These are phyloP conservation scores for Drosophila bipectinata DNA, from an alignment of 1,140 invertebrate species.

Conservation along the genomic window DNA sequence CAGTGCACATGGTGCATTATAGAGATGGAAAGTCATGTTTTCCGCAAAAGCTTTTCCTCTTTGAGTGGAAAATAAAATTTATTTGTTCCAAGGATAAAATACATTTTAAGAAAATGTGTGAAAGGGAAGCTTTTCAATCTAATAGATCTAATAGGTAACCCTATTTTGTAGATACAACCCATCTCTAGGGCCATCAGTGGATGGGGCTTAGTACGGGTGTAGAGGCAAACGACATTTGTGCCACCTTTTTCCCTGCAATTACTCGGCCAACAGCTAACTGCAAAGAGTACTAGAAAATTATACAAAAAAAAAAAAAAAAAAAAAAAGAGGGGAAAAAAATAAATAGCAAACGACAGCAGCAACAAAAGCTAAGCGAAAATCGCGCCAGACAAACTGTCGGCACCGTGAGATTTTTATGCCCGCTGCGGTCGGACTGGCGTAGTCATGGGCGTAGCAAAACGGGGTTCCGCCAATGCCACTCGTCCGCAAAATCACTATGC, in stretches of 20 bases:
- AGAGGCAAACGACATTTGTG: constrained; percentile 68
- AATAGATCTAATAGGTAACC: too few relatives aligned
- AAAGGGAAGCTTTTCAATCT: too few relatives aligned
- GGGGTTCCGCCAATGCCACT: neutral
- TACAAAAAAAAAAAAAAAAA: neutral
- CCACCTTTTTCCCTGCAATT: constrained; percentile 80
- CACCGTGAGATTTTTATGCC: constrained; percentile 74
- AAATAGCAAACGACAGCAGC: constrained; percentile 27
- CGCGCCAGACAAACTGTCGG: constrained; percentile 78
- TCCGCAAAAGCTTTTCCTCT: neutral
- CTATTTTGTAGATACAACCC: neutral
- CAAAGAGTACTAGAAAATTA: constrained; percentile 16
- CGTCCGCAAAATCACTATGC: neutral
- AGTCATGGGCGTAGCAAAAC: constrained; percentile 4
- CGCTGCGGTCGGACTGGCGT: constrained; percentile 29
- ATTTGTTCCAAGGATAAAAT: too few relatives aligned
- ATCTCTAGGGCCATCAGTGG: constrained; percentile 17
- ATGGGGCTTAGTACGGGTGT: constrained; percentile 17
- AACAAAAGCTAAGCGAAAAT: constrained; percentile 63
- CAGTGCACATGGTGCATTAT: constrained; percentile 12
- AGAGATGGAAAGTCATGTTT: constrained; percentile 18
- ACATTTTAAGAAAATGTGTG: too few relatives aligned
- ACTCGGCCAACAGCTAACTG: constrained; percentile 59
- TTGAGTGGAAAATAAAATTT: neutral
- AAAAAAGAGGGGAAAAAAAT: neutral